Percentiles rank a stretch among this genome's conserved stretches.
These are phyloP conservation scores for Nemapogon koenigi DNA, from an alignment of 2,888 invertebrate species.

Conservation along the genomic window DNA sequence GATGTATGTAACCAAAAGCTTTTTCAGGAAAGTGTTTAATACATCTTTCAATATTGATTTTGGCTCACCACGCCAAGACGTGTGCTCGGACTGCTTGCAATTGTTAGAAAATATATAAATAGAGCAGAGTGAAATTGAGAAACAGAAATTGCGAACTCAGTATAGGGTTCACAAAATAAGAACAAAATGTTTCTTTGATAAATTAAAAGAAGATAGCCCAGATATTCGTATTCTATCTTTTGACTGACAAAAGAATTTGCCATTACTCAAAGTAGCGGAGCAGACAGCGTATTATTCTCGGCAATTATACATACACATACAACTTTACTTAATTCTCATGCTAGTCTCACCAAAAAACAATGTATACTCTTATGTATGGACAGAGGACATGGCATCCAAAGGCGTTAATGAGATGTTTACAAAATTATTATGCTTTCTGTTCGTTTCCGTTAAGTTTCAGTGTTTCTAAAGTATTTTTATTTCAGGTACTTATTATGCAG, in stretches of 20 bases:
- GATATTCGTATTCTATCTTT: constrained; percentile 17
- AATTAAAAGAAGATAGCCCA: constrained; percentile 15
- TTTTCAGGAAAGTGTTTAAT: constrained; percentile 17
- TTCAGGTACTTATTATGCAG: too few species aligned
- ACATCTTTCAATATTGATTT: constrained; percentile 18
- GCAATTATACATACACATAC: constrained; percentile 1
- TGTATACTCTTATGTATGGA: too few species aligned
- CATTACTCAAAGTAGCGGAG: not conserved
- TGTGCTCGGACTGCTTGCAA: constrained; percentile 17
- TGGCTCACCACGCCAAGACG: constrained; percentile 16
- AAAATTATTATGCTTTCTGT: too few species aligned
- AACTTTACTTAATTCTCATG: too few species aligned
- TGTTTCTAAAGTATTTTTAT: too few species aligned
- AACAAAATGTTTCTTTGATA: constrained; percentile 3
- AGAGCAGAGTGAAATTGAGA: constrained; percentile 14
- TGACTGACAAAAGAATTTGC: constrained; percentile 17
- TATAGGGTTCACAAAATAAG: constrained; percentile 17
- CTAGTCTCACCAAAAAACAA: too few species aligned
- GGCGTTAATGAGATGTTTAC: not conserved
- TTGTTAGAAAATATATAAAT: constrained; percentile 16
- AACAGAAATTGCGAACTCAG: constrained; percentile 15
- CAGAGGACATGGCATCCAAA: not conserved
- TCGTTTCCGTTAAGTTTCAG: too few species aligned
- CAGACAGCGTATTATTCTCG: constrained; percentile 6
- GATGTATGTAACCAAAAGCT: constrained; percentile 11